These are phyloP conservation scores for Coremacera marginata DNA, from an alignment of 2,888 invertebrate genomes.

Conservation along the genomic window DNA sequence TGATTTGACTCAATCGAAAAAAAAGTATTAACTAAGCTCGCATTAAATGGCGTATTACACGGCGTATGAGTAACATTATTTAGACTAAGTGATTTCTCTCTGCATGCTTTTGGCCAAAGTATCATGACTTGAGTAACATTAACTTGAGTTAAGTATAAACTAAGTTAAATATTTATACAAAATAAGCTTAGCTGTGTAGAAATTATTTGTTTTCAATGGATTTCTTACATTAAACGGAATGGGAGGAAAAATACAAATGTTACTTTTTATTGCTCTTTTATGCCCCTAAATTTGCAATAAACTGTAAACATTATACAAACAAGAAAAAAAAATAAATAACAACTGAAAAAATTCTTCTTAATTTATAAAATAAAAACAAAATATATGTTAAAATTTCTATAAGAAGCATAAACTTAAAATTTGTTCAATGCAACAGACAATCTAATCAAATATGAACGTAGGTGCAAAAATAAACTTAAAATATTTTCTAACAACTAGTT, in stretches of 20 bases:
- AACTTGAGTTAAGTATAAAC: neutral
- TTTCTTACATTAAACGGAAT: slow-evolving; percentile 28
- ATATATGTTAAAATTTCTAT: slow-evolving; percentile 13
- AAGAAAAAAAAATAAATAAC: no score
- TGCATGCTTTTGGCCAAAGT: neutral
- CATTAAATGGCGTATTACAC: neutral
- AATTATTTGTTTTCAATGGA: slow-evolving; percentile 40
- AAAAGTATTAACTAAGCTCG: no score
- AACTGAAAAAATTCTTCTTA: no score
- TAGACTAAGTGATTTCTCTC: neutral
- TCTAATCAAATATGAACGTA: slow-evolving; percentile 14
- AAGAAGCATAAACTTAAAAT: neutral
- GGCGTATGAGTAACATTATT: neutral
- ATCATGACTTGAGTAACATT: neutral
- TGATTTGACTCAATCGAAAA: no score
- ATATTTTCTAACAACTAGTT: slow-evolving; percentile 15
- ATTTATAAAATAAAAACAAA: neutral
- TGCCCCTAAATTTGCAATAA: slow-evolving; percentile 52
- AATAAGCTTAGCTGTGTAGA: neutral
- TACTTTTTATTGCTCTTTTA: slow-evolving; percentile 51
- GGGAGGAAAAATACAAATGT: slow-evolving; percentile 20
- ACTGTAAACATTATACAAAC: slow-evolving; percentile 37
- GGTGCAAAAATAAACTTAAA: slow-evolving; percentile 17
- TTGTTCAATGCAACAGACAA: slow-evolving; percentile 17
- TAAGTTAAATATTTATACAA: neutral